Conservation (phyloP, 2,113 vertebrate species). For the Spilogale gracilis region DNA sequence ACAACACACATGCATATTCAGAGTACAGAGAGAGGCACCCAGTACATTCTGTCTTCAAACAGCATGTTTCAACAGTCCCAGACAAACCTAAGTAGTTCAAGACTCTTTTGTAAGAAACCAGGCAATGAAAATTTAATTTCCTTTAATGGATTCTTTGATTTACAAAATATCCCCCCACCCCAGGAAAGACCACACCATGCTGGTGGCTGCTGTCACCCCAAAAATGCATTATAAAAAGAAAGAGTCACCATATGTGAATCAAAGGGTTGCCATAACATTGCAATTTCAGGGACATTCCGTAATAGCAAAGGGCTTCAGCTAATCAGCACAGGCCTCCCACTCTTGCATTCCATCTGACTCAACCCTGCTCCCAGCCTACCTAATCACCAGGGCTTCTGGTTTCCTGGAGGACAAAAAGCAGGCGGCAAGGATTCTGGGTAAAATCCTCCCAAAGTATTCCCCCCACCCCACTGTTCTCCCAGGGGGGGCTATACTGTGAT, state of each 20-base stretch:
- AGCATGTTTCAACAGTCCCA: slow-evolving; percentile 74
- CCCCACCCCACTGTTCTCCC: slow-evolving; percentile 30
- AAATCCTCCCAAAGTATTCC: slow-evolving; percentile 78
- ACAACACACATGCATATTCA: slow-evolving; percentile 75
- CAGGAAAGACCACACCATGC: slow-evolving; percentile 61
- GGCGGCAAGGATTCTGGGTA: slow-evolving; percentile 78
- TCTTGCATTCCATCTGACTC: slow-evolving; percentile 88
- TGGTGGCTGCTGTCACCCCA: slow-evolving; percentile 12
- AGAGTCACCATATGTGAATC: slow-evolving; percentile 64
- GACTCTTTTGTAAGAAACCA: slow-evolving; percentile 73
- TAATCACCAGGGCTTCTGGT: slow-evolving; percentile 84
- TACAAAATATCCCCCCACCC: slow-evolving; percentile 58
- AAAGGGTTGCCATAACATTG: slow-evolving; percentile 78
- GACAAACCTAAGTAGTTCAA: slow-evolving; percentile 71
- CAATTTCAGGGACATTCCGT: slow-evolving; percentile 66
- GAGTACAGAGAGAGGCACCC: slow-evolving; percentile 75
- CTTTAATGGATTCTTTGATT: slow-evolving; percentile 71
- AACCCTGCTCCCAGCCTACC: slow-evolving; percentile 87
- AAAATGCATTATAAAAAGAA: slow-evolving; percentile 72
- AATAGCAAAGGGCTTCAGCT: slow-evolving; percentile 79
- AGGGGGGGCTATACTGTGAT: slow-evolving; percentile 70
- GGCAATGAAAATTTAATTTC: slow-evolving; percentile 72
- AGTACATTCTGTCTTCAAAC: slow-evolving; percentile 78
- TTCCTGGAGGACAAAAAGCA: slow-evolving; percentile 87
- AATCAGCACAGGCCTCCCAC: slow-evolving; percentile 85